phyloP scores from a whole-genome alignment of 2,797 vertebrate genomes.

The Danio jaintianensis region DNA sequence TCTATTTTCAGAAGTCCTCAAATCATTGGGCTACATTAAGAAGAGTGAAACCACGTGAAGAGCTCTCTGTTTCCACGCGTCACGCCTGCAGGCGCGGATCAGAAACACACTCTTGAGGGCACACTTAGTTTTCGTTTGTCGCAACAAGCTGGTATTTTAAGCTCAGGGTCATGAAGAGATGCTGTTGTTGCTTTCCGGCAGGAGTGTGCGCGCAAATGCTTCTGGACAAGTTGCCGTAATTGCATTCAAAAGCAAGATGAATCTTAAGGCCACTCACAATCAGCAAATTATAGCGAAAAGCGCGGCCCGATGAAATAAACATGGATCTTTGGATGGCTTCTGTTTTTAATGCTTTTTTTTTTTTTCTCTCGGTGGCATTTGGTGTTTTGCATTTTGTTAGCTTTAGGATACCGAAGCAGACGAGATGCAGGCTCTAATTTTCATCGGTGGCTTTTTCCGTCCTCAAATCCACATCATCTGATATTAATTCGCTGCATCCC shows the following conservation, averaged over 20 bases:
- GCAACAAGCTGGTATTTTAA: slow-evolving; percentile 48
- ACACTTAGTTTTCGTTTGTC: slow-evolving; percentile 40
- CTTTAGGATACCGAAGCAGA: slow-evolving; percentile 43
- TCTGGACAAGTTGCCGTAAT: slow-evolving; percentile 47
- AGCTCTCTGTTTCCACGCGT: slow-evolving; percentile 24
- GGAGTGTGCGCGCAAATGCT: slow-evolving; percentile 3
- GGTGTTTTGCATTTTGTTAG: slow-evolving; percentile 41
- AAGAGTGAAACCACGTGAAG: slow-evolving; percentile 36
- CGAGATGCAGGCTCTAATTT: slow-evolving; percentile 28
- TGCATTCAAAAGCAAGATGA: slow-evolving; percentile 45
- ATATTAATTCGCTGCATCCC: slow-evolving; percentile 21
- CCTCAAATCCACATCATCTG: slow-evolving; percentile 6
- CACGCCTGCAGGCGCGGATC: slow-evolving; percentile 9
- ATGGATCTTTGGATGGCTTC: slow-evolving; percentile 4
- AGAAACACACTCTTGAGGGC: slow-evolving; percentile 39
- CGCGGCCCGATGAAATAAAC: slow-evolving; percentile 33
- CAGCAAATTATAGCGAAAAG: slow-evolving; percentile 40
- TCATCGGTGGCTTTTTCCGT: slow-evolving; percentile 1
- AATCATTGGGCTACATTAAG: slow-evolving; percentile 54
- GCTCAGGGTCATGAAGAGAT: slow-evolving; percentile 37
- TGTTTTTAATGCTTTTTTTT: slow-evolving; percentile 24
- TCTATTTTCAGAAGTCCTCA: slow-evolving; percentile 64
- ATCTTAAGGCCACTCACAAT: slow-evolving; percentile 46
- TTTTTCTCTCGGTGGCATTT: slow-evolving; percentile 9
- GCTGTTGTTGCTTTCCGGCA: slow-evolving; percentile 18